These are phyloP conservation scores for Actinia tenebrosa DNA, from an alignment of 64 coral and sea anemone species.

Conservation along the genomic window DNA sequence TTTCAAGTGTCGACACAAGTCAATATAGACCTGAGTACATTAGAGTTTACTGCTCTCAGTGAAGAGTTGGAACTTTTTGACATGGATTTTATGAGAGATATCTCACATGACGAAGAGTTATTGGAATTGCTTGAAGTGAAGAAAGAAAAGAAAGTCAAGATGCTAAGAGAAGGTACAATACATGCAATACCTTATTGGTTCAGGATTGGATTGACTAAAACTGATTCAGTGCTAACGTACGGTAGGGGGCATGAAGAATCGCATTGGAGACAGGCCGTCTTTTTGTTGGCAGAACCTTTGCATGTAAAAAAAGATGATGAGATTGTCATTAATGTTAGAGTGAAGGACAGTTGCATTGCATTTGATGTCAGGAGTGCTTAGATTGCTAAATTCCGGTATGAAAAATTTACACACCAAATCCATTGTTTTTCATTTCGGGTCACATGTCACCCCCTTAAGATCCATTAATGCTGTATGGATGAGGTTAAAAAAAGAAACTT, in stretches of 20 bases:
- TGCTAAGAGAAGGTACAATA: slow-evolving; percentile 40
- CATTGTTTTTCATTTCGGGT: no score
- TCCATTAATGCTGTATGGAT: no score
- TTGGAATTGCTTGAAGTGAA: slow-evolving; percentile 65
- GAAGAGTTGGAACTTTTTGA: slow-evolving; percentile 46
- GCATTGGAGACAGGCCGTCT: slow-evolving; percentile 86
- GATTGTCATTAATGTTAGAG: slow-evolving; percentile 45
- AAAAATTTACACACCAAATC: neutral
- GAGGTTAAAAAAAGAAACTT: no score
- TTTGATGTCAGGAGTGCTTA: slow-evolving; percentile 21
- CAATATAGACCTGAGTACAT: slow-evolving; percentile 60
- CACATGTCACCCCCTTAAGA: no score
- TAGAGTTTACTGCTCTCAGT: slow-evolving; percentile 50
- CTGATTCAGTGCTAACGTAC: slow-evolving; percentile 45
- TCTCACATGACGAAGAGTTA: slow-evolving; percentile 37
- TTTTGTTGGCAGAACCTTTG: slow-evolving; percentile 56
- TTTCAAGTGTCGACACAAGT: slow-evolving; percentile 89
- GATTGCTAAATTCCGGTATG: neutral
- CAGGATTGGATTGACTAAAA: slow-evolving; percentile 37
- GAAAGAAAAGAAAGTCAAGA: slow-evolving; percentile 51
- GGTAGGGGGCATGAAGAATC: slow-evolving; percentile 49
- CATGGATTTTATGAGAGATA: slow-evolving; percentile 53
- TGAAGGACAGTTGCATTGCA: slow-evolving; percentile 78
- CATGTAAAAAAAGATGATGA: slow-evolving; percentile 54
- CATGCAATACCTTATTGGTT: slow-evolving; percentile 95